phyloP scores from a whole-genome alignment of 1,140 invertebrate genomes.

The Temnothorax curvispinosus region DNA sequence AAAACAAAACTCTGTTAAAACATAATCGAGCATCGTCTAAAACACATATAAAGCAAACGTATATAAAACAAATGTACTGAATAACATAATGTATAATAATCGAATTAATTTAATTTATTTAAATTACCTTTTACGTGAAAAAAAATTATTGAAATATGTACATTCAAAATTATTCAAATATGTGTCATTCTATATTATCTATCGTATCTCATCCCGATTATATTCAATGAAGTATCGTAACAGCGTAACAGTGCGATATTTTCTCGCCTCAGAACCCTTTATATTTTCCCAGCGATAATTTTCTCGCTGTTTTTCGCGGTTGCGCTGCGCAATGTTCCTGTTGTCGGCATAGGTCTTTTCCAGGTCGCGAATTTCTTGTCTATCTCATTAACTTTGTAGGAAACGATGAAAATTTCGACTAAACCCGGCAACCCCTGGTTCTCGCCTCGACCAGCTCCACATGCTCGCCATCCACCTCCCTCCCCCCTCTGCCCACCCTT shows the following conservation, averaged over 20 bases:
- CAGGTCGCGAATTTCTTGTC: not conserved
- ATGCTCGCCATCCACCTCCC: slow-evolving; percentile 59
- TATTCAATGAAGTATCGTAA: not conserved
- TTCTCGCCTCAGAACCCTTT: not conserved
- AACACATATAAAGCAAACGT: not conserved
- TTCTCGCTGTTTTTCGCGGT: not conserved
- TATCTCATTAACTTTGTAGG: slow-evolving; percentile 13
- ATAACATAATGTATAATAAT: not conserved
- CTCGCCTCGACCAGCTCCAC: slow-evolving; percentile 47
- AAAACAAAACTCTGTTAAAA: slow-evolving; percentile 10
- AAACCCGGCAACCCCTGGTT: slow-evolving; percentile 12
- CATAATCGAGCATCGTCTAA: slow-evolving; percentile 1
- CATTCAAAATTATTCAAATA: too few species aligned
- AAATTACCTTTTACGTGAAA: not conserved
- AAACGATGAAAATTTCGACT: slow-evolving; percentile 48
- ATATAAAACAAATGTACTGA: not conserved
- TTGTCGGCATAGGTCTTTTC: not conserved
- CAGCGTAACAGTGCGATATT: not conserved
- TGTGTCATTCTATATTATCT: not conserved
- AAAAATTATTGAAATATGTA: not conserved
- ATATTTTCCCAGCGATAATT: not conserved
- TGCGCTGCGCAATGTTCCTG: not conserved
- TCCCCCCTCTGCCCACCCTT: not conserved
- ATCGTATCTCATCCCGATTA: not conserved
- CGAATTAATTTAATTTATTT: not conserved